phyloP scores from a whole-genome alignment of 2,113 vertebrate species.

The Mormyrus lacerda region DNA sequence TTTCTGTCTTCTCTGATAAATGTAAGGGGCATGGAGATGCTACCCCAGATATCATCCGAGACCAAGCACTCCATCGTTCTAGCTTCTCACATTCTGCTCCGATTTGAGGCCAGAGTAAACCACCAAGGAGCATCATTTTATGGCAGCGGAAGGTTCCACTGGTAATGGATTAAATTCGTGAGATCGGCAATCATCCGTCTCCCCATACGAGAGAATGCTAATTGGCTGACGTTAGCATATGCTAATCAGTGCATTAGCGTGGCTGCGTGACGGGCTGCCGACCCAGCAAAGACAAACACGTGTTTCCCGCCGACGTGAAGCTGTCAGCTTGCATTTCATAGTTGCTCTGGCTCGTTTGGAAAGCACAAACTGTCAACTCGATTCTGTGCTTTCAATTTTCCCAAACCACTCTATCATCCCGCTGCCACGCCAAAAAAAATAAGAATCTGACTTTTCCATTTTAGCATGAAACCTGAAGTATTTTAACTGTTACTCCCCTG shows the following conservation, averaged over 20 bases:
- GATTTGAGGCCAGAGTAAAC: not conserved
- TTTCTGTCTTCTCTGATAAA: not conserved
- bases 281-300: not conserved
- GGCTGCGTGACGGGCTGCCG: not conserved
- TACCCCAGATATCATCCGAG: not conserved
- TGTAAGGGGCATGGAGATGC: not conserved
- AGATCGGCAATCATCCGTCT: not conserved
- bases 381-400: not conserved
- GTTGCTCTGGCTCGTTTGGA: not conserved
- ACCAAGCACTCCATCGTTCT: not conserved
- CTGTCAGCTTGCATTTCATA: constrained; percentile 1
- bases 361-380: not conserved
- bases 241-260: not conserved
- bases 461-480: not conserved
- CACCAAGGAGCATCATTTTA: not conserved
- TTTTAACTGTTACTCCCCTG: not conserved
- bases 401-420: not conserved
- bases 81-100: not conserved
- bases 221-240: not conserved
- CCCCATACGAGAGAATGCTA: not conserved
- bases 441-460: not conserved
- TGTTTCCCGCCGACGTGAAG: not conserved
- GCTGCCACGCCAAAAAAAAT: not conserved
- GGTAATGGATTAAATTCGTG: not conserved
- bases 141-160: not conserved